phyloP scores from a whole-genome alignment of 2,888 invertebrate genomes.

The Acleris cristana region DNA sequence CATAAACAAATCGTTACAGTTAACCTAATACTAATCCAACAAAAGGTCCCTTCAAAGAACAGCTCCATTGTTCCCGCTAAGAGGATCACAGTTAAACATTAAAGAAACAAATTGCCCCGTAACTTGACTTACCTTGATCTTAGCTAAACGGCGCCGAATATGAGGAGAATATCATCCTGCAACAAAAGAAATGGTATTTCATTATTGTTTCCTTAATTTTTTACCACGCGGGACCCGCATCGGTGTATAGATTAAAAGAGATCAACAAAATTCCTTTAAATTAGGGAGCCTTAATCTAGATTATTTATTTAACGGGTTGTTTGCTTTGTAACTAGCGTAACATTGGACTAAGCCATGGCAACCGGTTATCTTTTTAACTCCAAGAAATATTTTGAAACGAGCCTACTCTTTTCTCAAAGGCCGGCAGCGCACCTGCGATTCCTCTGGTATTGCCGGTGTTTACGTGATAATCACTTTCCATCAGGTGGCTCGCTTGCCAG shows the following conservation, averaged over 20 bases:
- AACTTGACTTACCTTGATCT: constrained; percentile 65
- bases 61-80: constrained; percentile 27
- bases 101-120: constrained; percentile 27
- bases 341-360: too few species aligned
- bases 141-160: constrained; percentile 77
- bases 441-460: too few species aligned
- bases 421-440: too few species aligned
- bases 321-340: too few species aligned
- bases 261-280: neutral
- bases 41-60: constrained; percentile 17
- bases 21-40: neutral
- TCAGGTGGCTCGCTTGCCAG: too few species aligned
- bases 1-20: neutral
- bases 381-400: too few species aligned
- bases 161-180: constrained; percentile 80
- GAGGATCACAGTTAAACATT: constrained; percentile 25
- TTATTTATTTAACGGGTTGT: neutral
- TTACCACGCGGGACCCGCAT: constrained; percentile 17
- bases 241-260: constrained; percentile 17
- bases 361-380: too few species aligned
- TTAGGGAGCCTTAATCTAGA: too few species aligned
- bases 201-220: constrained; percentile 16
- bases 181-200: constrained; percentile 57
- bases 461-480: too few species aligned
- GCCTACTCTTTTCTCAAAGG: too few species aligned